Base-by-base conservation (phyloP, 2,888 invertebrate species). In the Flexamia atlantica region DNA sequence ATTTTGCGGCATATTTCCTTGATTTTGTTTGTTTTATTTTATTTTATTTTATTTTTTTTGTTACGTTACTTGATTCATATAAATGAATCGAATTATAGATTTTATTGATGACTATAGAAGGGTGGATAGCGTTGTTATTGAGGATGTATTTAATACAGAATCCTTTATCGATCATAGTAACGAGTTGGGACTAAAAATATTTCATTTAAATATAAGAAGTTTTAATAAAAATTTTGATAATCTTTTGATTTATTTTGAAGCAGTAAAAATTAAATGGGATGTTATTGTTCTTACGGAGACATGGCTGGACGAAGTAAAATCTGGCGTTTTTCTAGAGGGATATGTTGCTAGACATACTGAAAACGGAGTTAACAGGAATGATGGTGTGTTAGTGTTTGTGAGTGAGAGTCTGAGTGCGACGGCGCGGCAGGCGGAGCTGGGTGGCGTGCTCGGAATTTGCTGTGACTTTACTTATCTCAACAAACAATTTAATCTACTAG, bases 381-480 rank as follows among this genome's bases (percentile, higher is more conserved):
- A 60, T 60, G 60, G 60, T 5, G 60, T 60, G 28, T 60, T 60
- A 14, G 14, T 60, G 5, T 60, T 14, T 60, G 60, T 60, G 60
- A 60, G 60, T 60, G 5, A 23, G 9, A n/a, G 60, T 10, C 23
- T 60, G 60, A 60, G 17, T n/a, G 60, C 23, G 60, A 14, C 25
- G 1, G 25, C 10, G 14, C 10, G 5, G 9, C 12, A 60, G 28
- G 25, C 23, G 60, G 60, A 60, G 28, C 20, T 60, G 60, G 60
- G 23, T 23, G 60, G 28, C 60, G 60, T n/a, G 20, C 28, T 23
- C 14, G 60, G 60, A 9, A 3, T 60, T 7, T 28, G 25, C 14
- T 60, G 7, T 23, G 60, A n/a, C 25, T 60, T 60, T 17, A 7
- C 60, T 60, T 60, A 60, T 60, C 60, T 23, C 46, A 17, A 32